Conservation (phyloP, 2,113 vertebrate species). For the Leptodactylus fuscus region DNA sequence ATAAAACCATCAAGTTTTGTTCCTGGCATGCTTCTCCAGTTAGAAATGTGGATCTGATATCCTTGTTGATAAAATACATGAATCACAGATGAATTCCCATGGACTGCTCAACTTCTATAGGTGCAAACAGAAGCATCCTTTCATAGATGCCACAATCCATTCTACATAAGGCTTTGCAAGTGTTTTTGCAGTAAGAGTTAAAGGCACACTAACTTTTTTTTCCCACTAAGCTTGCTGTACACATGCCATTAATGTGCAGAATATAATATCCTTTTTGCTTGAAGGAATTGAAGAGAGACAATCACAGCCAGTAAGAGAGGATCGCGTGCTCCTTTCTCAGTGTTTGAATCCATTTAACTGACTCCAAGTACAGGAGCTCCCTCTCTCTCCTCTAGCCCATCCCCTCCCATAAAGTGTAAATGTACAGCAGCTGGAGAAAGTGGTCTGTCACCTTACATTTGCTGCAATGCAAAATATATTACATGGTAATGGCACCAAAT, state of each 20-base stretch:
- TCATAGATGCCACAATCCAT: conserved; percentile 12
- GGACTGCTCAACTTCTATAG: conserved; percentile 4
- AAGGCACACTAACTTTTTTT: conserved; percentile 28
- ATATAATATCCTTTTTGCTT: background rate
- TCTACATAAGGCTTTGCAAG: background rate
- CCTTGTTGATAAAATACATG: conserved; percentile 69
- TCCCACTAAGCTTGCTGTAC: background rate
- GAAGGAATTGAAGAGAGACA: background rate
- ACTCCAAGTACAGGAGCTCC: background rate
- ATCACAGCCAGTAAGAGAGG: background rate
- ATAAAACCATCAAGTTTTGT: conserved; percentile 69
- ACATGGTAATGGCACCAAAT: background rate
- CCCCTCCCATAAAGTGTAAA: background rate
- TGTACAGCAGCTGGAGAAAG: background rate
- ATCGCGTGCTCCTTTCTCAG: background rate
- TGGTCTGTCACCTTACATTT: background rate
- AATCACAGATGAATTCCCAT: conserved; percentile 44
- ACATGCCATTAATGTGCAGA: background rate
- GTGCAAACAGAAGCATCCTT: conserved; percentile 17
- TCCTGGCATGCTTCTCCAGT: conserved; percentile 77
- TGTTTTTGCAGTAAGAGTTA: background rate
- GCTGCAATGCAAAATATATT: background rate
- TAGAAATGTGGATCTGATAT: conserved; percentile 63
- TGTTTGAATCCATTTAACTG: conserved; percentile 37
- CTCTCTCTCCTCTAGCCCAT: background rate